Evolutionary conservation across 2,888 invertebrate species (phyloP).

Genomic region (Micropterix aruncella): DNA sequence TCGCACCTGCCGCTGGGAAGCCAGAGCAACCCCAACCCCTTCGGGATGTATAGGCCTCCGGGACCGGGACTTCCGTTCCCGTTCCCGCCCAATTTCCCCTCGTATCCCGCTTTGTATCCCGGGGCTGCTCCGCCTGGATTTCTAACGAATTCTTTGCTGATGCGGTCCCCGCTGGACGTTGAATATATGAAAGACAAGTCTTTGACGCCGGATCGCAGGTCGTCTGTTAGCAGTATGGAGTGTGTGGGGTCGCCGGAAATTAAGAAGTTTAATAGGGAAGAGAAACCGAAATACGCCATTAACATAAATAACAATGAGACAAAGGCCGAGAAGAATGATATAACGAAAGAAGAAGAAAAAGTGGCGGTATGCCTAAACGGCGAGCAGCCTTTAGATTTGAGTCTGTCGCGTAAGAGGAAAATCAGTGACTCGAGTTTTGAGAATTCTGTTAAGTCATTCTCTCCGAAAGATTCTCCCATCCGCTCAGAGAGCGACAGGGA

Average conservation of each 20-base stretch:
- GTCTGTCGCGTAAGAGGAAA: constrained; percentile 41
- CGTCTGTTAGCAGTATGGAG: constrained; percentile 32
- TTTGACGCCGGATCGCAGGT: constrained; percentile 23
- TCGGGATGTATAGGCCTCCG: constrained; percentile 58
- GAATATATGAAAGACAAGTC: constrained; percentile 32
- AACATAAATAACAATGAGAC: constrained; percentile 25
- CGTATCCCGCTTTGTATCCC: constrained; percentile 41
- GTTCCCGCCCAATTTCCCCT: constrained; percentile 48
- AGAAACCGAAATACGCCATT: constrained; percentile 8
- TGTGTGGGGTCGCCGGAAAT: constrained; percentile 31
- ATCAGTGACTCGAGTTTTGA: constrained; percentile 29
- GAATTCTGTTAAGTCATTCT: constrained; percentile 30
- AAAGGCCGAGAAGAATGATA: background rate
- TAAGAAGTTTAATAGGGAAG: constrained; percentile 14
- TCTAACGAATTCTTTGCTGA: constrained; percentile 47
- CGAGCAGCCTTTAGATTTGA: constrained; percentile 64
- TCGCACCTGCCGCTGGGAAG: constrained; percentile 28
- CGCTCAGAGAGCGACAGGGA: constrained; percentile 17
- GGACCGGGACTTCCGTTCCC: constrained; percentile 38
- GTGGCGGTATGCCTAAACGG: constrained; percentile 29
- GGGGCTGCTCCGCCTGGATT: constrained; percentile 42
- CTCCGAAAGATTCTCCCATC: constrained; percentile 28
- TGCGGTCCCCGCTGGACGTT: constrained; percentile 38
- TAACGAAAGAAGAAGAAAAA: constrained; percentile 20
- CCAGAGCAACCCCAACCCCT: constrained; percentile 41